Base-by-base conservation (phyloP, 92 coral and sea anemone genomes). In the Bergia puertoricense region DNA sequence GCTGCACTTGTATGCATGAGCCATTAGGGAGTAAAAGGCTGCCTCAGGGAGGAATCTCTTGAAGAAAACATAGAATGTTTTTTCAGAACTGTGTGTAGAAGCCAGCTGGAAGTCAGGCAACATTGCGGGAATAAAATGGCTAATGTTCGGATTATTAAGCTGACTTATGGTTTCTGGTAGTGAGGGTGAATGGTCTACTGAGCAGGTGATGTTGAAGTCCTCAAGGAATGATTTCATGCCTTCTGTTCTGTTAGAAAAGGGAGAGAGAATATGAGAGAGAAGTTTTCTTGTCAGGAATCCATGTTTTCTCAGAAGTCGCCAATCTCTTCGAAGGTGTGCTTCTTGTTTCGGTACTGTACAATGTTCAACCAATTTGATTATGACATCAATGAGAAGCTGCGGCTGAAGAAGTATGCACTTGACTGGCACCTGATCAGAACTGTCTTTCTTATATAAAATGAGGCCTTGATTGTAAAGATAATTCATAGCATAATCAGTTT, bases 401-500 rank as follows among this genome's bases (percentile, higher is more conserved):
- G 92, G 94, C 23, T 86, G 81, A 8, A 92, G 85, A 6, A 92
- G 94, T 2, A 92, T 74, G 92, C 90, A 89, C 15, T 10, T 51
- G 0, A 39, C 37, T n/a, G 88, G 87, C 74, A 79, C 68, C 0
- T 50, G 80, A 0, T 92, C 41, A 71, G 86, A 45, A 54, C 40
- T 77, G 65, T 89, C 77, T 76, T 54, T 76, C 10, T 79, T 14
- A 80, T 89, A 89, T 45, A 92, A 81, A 2, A 92, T 67, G 40
- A 92, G 81, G 2, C 93, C 94, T 73, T 81, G 79, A 38, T 86
- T 85, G 15, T 80, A 85, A 41, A 92, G 90, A 59, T 92, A 92
- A 36, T 89, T 83, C 42, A 92, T 13, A 7, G 76, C 59, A 6
- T 86, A 81, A 2, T 85, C 38, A 6, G 84, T 41, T 80, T 83